Evolutionary conservation across 2,113 vertebrate genomes (phyloP).

Genomic region (Thunnus maccoyii): DNA sequence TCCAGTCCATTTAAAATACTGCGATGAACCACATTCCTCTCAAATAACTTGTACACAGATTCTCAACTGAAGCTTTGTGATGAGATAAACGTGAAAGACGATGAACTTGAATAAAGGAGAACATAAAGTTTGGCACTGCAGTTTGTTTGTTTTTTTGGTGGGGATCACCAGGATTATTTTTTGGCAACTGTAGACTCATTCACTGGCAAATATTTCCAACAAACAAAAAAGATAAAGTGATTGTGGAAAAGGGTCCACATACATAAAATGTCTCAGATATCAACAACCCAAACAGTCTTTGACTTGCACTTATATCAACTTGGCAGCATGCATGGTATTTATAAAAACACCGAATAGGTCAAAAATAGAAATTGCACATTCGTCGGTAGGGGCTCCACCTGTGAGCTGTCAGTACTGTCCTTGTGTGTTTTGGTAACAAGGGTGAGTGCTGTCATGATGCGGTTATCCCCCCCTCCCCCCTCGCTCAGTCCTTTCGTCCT

Average conservation of each 20-base stretch:
- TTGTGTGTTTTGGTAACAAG: slow-evolving; percentile 24
- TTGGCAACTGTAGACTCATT: slow-evolving; percentile 51
- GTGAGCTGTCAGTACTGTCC: slow-evolving; percentile 58
- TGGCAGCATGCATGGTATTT: slow-evolving; percentile 81
- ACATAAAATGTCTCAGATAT: slow-evolving; percentile 64
- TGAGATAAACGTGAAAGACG: slow-evolving; percentile 28
- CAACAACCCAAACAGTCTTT: slow-evolving; percentile 65
- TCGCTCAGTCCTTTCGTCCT: slow-evolving; percentile 50
- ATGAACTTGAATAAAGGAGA: slow-evolving; percentile 39
- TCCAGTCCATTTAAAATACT: slow-evolving; percentile 20
- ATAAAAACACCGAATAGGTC: slow-evolving; percentile 74
- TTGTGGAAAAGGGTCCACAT: slow-evolving; percentile 42
- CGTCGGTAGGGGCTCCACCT: slow-evolving; percentile 62
- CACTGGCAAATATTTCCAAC: slow-evolving; percentile 47
- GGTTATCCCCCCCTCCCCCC: background rate
- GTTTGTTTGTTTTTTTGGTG: background rate
- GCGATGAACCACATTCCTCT: background rate
- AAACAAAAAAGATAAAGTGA: slow-evolving; percentile 48
- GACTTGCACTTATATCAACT: slow-evolving; percentile 62
- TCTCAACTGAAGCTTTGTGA: slow-evolving; percentile 9
- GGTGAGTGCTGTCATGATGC: slow-evolving; percentile 23
- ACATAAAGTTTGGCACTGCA: slow-evolving; percentile 44
- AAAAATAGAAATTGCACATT: slow-evolving; percentile 86
- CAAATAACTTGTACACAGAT: slow-evolving; percentile 8
- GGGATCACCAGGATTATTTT: slow-evolving; percentile 15